Base-by-base conservation (phyloP, 2,888 invertebrate genomes). In the Notodonta ziczac region DNA sequence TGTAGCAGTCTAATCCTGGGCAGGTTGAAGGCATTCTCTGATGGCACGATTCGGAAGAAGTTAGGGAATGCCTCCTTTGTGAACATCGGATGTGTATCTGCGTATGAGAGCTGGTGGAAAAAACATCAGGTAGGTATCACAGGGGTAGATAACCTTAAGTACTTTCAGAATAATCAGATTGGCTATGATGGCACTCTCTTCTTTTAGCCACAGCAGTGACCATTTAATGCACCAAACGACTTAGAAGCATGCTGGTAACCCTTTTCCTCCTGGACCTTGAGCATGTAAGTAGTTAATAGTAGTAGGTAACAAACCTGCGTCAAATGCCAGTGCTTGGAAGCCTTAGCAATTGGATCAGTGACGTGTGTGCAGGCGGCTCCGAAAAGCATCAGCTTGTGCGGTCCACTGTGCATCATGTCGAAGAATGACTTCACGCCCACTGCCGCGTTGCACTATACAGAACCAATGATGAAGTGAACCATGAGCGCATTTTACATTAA, bases 21-120 rank as follows among this genome's bases (percentile, higher is more conserved):
- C 24, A 97, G 96, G 90, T 99, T 99, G 93, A 98, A 98, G 57
- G 98, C 98, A 84, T 98, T 98, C 88, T 99, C 99, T 59, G 98
- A 98, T 0, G 99, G 99, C 24, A 99, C 99, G 67, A 99, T 98
- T 57, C 99, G 96, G 93, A 98, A 99, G 94, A 99, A 98, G 89
- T 99, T 98, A 9, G 98, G 98, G 87, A 98, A 99, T 73, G 97
- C 97, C 80, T 97, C 96, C 82, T 96, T 97, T 7, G 98, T 98
- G 90, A 99, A 98, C 97, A 98, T 98, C 0, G 99, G 99, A 90
- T 99, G 98, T 5, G 98, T 99, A 88, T 99, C 99, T 6, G 98
- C 99, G 89, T 99, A 99, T 13, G 99, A 98, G 9, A 99, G 93
- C 97, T 98, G 94, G n/a, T 46, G n/a, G 46, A 5, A 46, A 46